A percentile compares a stretch with the other conserved stretches of the same genome.
Conservation (phyloP, 2,888 invertebrate species). For the Anoplius nigerrimus region DNA sequence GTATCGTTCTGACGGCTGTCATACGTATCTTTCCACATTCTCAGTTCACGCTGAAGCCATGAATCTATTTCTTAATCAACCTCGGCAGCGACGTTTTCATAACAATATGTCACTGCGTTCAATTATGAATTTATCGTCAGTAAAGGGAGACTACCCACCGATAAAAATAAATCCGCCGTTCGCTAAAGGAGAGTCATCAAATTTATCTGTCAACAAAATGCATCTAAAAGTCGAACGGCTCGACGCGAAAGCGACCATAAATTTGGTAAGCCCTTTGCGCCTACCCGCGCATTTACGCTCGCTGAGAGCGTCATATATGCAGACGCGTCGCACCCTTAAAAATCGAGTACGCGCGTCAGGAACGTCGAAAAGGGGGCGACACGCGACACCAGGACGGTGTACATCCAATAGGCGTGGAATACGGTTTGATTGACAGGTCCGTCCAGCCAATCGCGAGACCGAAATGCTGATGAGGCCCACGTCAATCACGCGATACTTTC, state of each 20-base stretch:
- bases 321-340: slow-evolving; percentile 13
- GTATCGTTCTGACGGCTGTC: background rate
- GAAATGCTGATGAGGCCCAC: slow-evolving; percentile 86
- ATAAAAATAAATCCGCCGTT: too few species aligned
- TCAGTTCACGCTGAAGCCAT: too few species aligned
- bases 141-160: too few species aligned
- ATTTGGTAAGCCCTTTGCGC: too few species aligned
- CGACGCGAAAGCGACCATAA: background rate
- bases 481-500: slow-evolving; percentile 81
- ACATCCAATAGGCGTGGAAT: slow-evolving; percentile 75
- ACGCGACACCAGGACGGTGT: slow-evolving; percentile 39
- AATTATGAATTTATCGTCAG: too few species aligned
- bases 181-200: too few species aligned
- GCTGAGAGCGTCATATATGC: background rate
- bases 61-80: too few species aligned
- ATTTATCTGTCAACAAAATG: background rate
- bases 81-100: too few species aligned
- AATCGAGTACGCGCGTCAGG: slow-evolving; percentile 12
- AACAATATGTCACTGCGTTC: too few species aligned
- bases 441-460: slow-evolving; percentile 86
- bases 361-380: slow-evolving; percentile 29
- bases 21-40: too few species aligned
- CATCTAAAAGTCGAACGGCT: background rate
- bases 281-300: background rate
- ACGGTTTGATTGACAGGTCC: slow-evolving; percentile 87